These are phyloP conservation scores for Sinodicranocentrus sp. DNA, from an alignment of 2,888 invertebrate genomes.

Conservation along the genomic window DNA sequence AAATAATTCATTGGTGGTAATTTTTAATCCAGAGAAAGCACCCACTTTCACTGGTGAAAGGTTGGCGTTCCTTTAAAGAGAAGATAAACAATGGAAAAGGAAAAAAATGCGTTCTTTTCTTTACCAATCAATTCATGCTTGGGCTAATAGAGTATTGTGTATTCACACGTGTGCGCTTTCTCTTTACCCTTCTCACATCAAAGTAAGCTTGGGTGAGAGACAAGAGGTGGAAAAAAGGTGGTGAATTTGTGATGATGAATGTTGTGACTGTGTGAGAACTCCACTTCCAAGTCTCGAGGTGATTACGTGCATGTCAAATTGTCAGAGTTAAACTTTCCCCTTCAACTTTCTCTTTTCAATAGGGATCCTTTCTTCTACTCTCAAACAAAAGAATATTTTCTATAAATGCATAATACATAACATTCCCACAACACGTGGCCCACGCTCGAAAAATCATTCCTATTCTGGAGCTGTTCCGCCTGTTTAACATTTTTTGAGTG, in stretches of 20 bases:
- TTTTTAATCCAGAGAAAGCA: conserved; percentile 11
- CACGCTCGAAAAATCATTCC: background rate
- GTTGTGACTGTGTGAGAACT: conserved; percentile 28
- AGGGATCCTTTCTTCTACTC: background rate
- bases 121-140: background rate
- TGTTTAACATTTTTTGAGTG: conserved; percentile 30
- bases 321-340: conserved; percentile 43
- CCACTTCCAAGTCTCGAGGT: conserved; percentile 23
- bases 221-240: background rate
- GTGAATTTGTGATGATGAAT: conserved; percentile 10
- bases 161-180: background rate
- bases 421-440: too few relatives aligned
- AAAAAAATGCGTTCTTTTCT: background rate
- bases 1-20: conserved; percentile 15
- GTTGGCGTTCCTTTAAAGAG: background rate
- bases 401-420: too few relatives aligned
- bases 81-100: background rate
- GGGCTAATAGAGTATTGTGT: background rate
- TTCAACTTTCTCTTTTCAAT: conserved; percentile 20
- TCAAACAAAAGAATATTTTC: background rate
- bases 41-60: background rate
- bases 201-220: background rate
- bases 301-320: conserved; percentile 60
- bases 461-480: background rate
- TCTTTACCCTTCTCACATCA: too few relatives aligned